phyloP scores from a whole-genome alignment of 2,797 vertebrate species.

The Poeciliopsis paucimaculata region DNA sequence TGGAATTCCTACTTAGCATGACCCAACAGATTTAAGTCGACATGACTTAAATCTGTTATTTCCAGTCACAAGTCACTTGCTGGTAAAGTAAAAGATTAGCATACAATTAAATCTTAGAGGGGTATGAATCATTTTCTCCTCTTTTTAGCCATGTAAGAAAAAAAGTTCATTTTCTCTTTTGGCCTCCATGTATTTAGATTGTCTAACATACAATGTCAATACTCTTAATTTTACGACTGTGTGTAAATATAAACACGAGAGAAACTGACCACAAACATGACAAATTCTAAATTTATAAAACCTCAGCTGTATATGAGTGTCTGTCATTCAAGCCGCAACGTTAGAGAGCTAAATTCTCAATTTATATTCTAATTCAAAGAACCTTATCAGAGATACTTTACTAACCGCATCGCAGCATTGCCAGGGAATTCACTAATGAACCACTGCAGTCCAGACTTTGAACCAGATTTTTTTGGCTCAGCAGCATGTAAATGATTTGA shows the following conservation, averaged over 20 bases:
- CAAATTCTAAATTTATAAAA: conserved; percentile 17
- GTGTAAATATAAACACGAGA: conserved; percentile 5
- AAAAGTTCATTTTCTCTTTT: neutral
- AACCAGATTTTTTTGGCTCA: neutral
- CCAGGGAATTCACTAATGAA: neutral
- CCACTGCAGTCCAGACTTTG: neutral
- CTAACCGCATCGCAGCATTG: neutral
- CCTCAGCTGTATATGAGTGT: conserved; percentile 18
- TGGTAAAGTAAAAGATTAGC: neutral
- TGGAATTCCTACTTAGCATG: neutral
- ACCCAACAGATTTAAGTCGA: neutral
- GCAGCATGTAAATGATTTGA: neutral
- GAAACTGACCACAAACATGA: conserved; percentile 9
- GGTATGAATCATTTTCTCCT: neutral
- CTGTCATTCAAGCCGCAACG: neutral
- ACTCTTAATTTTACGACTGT: neutral
- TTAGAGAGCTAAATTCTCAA: conserved; percentile 14
- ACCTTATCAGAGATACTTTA: neutral
- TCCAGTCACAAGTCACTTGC: neutral
- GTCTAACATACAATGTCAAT: conserved; percentile 5
- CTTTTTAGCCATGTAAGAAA: neutral
- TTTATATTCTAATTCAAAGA: conserved; percentile 24
- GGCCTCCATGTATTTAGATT: conserved; percentile 4
- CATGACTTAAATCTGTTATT: neutral
- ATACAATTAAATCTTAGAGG: neutral